These are phyloP conservation scores for Melanchra persicariae DNA, from an alignment of 2,888 invertebrate species.

Conservation along the genomic window DNA sequence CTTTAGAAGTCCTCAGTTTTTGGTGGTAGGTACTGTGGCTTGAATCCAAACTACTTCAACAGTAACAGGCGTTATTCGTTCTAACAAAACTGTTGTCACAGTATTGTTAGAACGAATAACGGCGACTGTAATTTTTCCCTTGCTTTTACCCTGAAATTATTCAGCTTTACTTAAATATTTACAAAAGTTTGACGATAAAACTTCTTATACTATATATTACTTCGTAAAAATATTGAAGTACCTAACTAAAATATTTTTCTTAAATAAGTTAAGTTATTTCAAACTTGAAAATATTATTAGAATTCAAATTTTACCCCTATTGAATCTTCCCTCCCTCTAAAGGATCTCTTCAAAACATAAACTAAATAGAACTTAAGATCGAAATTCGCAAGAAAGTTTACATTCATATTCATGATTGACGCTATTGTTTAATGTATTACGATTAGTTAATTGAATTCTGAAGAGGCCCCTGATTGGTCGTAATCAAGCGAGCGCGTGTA, in stretches of 20 bases:
- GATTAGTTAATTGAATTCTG: slow-evolving; percentile 59
- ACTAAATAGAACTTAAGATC: slow-evolving; percentile 47
- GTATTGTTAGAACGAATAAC: background rate
- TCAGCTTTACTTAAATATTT: background rate
- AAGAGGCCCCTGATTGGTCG: slow-evolving; percentile 48
- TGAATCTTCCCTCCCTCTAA: slow-evolving; percentile 16
- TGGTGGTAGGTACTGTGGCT: background rate
- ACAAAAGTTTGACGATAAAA: background rate
- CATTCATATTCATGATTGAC: slow-evolving; percentile 64
- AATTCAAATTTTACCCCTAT: slow-evolving; percentile 31
- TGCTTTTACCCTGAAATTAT: accelerated
- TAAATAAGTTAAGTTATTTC: background rate
- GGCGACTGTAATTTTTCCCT: background rate
- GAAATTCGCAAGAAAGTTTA: slow-evolving; percentile 38
- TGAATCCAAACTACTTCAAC: background rate
- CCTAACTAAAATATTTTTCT: background rate
- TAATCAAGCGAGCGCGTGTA: slow-evolving; percentile 54
- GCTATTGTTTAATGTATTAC: slow-evolving; percentile 55
- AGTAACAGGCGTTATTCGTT: too few species aligned
- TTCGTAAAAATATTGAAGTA: background rate
- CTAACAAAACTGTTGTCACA: too few species aligned
- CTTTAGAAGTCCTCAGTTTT: background rate
- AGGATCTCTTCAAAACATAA: slow-evolving; percentile 37
- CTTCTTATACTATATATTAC: background rate
- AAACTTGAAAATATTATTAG: slow-evolving; percentile 20